A percentile compares a stretch with the other conserved stretches of the same genome.
Evolutionary conservation across 2,888 invertebrate species (phyloP).

Genomic region (Alsophila aescularia): DNA sequence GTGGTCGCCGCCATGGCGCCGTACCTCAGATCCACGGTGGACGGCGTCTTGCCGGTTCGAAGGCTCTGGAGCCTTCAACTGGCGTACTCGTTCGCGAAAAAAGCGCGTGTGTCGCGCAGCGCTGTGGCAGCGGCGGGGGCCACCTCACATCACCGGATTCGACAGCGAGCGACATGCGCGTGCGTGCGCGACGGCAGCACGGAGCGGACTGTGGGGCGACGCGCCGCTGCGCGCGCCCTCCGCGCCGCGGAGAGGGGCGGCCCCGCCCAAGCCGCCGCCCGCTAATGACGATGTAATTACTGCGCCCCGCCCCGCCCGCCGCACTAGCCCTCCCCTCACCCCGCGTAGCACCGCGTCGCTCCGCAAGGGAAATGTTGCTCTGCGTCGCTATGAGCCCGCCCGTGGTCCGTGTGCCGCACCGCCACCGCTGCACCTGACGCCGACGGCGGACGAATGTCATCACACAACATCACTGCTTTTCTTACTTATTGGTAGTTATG

Average conservation of each 20-base stretch:
- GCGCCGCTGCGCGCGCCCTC: constrained; percentile 72
- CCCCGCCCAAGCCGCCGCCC: constrained; percentile 74
- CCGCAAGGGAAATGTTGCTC: constrained; percentile 26
- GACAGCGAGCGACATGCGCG: constrained; percentile 84
- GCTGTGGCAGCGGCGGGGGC: constrained; percentile 81
- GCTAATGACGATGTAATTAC: constrained; percentile 69
- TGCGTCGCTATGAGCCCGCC: constrained; percentile 25
- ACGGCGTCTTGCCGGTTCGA: constrained; percentile 87
- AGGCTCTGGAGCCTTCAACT: constrained; percentile 83
- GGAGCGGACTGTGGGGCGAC: constrained; percentile 77
- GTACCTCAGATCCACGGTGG: constrained; percentile 86
- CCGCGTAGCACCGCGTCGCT: constrained; percentile 39
- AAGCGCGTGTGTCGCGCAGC: constrained; percentile 78
- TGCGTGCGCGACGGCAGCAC: constrained; percentile 84
- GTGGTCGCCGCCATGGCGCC: constrained; percentile 98
- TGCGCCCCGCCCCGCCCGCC: constrained; percentile 58
- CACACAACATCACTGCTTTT: neutral
- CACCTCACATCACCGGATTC: constrained; percentile 80
- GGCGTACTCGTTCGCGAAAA: constrained; percentile 77
- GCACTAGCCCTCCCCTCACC: constrained; percentile 38
- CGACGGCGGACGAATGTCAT: neutral
- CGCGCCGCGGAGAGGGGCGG: constrained; percentile 55
- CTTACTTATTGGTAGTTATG: too few relatives aligned
- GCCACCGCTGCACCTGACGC: neutral
- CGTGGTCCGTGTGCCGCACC: constrained; percentile 30